A percentile compares a stretch with the other conserved stretches of the same genome.
Conservation (phyloP, 2,888 invertebrate genomes). For the Clusia tigrina region DNA sequence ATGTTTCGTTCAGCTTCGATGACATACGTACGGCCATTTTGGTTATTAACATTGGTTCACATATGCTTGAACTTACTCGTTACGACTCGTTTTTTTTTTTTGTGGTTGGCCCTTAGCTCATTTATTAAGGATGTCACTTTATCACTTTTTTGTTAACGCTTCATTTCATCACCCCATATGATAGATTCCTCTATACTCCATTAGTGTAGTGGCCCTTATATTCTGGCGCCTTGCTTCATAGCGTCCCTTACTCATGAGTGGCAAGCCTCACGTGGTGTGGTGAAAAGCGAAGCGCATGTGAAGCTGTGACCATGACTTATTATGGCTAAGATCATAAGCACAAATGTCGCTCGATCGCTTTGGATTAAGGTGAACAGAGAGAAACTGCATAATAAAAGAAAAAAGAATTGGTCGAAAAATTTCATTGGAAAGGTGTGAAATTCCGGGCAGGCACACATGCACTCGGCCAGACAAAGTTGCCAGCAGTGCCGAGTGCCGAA, state of each 20-base stretch:
- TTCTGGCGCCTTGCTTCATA: neutral
- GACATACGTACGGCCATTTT: no score
- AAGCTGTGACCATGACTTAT: constrained; percentile 33
- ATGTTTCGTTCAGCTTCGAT: no score
- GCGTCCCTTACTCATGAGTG: neutral
- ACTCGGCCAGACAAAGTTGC: neutral
- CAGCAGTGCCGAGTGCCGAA: neutral
- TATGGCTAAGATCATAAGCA: constrained; percentile 34
- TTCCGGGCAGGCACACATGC: neutral
- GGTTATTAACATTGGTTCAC: no score
- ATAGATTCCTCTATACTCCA: no score
- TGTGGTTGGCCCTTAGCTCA: no score
- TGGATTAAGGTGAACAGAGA: constrained; percentile 19
- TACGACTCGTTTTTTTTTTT: no score
- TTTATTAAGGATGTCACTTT: no score
- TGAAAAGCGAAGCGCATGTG: neutral
- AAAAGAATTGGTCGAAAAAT: neutral
- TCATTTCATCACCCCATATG: no score
- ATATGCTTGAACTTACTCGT: no score
- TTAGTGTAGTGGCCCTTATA: no score
- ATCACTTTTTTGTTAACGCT: no score
- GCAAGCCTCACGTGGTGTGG: no score
- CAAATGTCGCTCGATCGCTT: constrained; percentile 41
- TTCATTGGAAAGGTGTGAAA: constrained; percentile 5
- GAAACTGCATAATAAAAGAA: neutral